phyloP scores from a whole-genome alignment of 2,113 vertebrate genomes.

The Phylloscopus trochilus region DNA sequence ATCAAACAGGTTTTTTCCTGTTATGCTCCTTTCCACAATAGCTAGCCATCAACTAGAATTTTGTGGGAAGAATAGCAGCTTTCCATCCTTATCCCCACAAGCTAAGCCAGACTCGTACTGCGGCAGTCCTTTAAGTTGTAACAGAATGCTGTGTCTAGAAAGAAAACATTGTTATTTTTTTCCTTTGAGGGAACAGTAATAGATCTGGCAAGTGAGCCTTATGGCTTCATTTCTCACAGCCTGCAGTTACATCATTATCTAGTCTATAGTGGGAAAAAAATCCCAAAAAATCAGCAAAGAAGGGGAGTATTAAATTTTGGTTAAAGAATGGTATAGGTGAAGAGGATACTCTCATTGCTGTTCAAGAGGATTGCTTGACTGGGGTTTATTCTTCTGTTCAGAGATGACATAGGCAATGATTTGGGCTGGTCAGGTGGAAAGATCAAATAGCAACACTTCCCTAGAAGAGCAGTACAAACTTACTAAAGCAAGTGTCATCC shows the following conservation, averaged over 20 bases:
- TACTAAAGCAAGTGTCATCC: not conserved
- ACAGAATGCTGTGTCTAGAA: not conserved
- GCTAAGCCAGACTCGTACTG: not conserved
- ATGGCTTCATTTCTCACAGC: not conserved
- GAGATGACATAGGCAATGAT: not conserved
- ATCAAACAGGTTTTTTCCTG: not conserved
- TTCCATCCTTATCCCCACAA: fast-evolving
- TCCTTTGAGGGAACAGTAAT: not conserved
- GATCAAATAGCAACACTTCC: not conserved
- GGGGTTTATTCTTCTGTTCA: not conserved
- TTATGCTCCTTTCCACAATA: not conserved
- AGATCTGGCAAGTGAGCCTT: not conserved
- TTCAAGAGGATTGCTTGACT: not conserved
- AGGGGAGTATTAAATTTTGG: not conserved
- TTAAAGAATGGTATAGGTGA: not conserved
- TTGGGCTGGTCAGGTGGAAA: not conserved
- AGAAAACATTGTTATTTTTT: not conserved
- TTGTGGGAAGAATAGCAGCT: not conserved
- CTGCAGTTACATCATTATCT: not conserved
- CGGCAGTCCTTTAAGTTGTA: not conserved
- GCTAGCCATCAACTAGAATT: not conserved
- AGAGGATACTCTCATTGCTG: not conserved
- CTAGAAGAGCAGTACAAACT: not conserved
- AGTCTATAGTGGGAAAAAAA: not conserved
- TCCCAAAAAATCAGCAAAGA: not conserved